These are phyloP conservation scores for Sinhomidia bicolor DNA, from an alignment of 2,888 invertebrate genomes.

Conservation along the genomic window DNA sequence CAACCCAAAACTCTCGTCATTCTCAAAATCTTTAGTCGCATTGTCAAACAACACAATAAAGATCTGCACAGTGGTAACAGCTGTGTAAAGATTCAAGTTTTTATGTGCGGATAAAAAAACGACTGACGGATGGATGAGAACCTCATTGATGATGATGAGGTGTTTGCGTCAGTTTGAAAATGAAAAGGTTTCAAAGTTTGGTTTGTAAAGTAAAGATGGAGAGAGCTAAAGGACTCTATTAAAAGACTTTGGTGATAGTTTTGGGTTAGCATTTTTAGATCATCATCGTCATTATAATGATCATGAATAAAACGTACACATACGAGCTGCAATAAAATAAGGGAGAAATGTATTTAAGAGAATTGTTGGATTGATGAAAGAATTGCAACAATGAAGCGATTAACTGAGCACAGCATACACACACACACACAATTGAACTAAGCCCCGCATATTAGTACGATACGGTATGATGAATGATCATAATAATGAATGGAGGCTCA, in stretches of 20 bases:
- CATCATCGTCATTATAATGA: neutral
- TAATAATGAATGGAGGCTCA: neutral
- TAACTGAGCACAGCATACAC: constrained; percentile 50
- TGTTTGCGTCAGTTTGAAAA: constrained; percentile 5
- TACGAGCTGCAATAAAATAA: neutral
- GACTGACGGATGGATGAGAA: neutral
- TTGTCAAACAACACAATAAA: neutral
- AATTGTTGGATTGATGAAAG: neutral
- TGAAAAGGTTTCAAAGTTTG: neutral
- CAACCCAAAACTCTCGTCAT: neutral
- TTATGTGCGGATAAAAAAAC: constrained; percentile 4
- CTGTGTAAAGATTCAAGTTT: constrained; percentile 45
- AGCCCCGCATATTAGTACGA: constrained; percentile 14
- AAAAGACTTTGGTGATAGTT: constrained; percentile 9
- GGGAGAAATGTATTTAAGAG: neutral
- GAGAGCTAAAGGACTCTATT: constrained; percentile 23
- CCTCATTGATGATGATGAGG: constrained; percentile 28
- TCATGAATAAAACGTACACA: constrained; percentile 3
- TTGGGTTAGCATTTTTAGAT: neutral
- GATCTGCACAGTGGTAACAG: constrained; percentile 28
- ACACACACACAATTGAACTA: constrained; percentile 68
- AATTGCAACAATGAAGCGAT: constrained; percentile 63
- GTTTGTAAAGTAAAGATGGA: neutral
- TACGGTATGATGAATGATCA: neutral
- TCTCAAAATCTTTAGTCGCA: neutral